These are phyloP conservation scores for Polyodon spathula DNA, from an alignment of 2,113 vertebrate species.

Conservation along the genomic window DNA sequence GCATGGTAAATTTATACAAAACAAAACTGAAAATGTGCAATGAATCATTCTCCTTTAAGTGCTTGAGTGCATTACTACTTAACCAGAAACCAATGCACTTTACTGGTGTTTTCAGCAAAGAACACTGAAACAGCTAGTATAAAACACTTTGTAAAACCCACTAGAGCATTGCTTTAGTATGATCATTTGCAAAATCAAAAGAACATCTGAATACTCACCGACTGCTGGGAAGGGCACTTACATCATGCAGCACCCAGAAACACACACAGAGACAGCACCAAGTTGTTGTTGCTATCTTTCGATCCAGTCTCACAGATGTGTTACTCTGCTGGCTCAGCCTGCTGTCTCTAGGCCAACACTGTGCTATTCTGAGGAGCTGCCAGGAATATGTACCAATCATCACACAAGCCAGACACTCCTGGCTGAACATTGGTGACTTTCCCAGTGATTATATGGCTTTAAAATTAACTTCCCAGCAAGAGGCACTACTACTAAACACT, in stretches of 20 bases:
- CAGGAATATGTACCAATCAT: slow-evolving; percentile 9
- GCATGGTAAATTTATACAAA: too few species aligned
- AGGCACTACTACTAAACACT: not conserved
- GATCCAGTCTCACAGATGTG: slow-evolving; percentile 5
- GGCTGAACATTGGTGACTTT: not conserved
- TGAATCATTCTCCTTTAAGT: too few species aligned
- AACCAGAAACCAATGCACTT: too few species aligned
- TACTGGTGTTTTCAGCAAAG: too few species aligned
- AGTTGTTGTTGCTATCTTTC: not conserved
- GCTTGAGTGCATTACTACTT: too few species aligned
- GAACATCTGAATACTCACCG: slow-evolving; percentile 4
- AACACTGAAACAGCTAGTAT: too few species aligned
- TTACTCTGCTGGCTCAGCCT: not conserved
- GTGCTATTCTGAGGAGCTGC: slow-evolving; percentile 5
- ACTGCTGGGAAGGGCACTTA: not conserved
- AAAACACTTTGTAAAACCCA: too few species aligned
- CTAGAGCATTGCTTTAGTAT: too few species aligned
- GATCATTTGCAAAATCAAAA: not conserved
- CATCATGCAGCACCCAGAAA: too few species aligned
- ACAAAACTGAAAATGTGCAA: too few species aligned
- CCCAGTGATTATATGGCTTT: slow-evolving; percentile 5
- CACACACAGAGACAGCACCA: not conserved
- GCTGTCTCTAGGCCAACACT: not conserved
- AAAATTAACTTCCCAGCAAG: not conserved
- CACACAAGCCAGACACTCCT: not conserved